Evolutionary conservation across 2,888 invertebrate genomes (phyloP), one percentile per base, ranked within the genome.

Genomic region (Trachelus troglodyta): DNA sequence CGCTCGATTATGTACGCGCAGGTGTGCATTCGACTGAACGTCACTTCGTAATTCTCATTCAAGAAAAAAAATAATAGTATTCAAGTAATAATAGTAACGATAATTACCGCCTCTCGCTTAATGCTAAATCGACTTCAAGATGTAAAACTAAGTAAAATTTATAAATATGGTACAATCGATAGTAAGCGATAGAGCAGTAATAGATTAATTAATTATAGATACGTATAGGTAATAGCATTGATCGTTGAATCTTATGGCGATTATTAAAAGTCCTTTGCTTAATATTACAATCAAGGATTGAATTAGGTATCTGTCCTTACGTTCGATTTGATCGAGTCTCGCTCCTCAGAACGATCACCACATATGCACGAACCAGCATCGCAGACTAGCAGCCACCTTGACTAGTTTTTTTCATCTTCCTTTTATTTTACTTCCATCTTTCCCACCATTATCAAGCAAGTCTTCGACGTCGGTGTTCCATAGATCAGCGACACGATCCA

Each of bases 361-460:
- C 79, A 79, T 56, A 56, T 82, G 82, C 86, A 87, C 87, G 80
- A 87, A 88, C 88, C 86, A 89, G 87, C 86, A 87, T 90, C 86
- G 88, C 88, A 88, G 91, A 91, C 91, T 90, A 91, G 91, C 88
- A 88, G 89, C 88, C 90, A 91, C 88, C 90, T 90, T 91, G 91
- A 91, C 91, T 91, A 91, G 91, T 89, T 88, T 86, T 82, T 86
- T 85, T 83, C 88, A 87, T 81, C 69, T 80, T 79, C 69, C 76
- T 75, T 69, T 75, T 76, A 79, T 69, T 56, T 79, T 79, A 76
- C 80, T 80, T 82, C 76, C 80, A 77, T 80, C 79, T 83, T 83
- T 84, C 81, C 82, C 85, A 56, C 56, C 56, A 23, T 56, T 56
- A 56, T 56, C 23, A 56, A 56, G 56, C 56, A 56, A 56, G 56